phyloP scores from a whole-genome alignment of 2,888 invertebrate genomes.

The Myathropa florea region DNA sequence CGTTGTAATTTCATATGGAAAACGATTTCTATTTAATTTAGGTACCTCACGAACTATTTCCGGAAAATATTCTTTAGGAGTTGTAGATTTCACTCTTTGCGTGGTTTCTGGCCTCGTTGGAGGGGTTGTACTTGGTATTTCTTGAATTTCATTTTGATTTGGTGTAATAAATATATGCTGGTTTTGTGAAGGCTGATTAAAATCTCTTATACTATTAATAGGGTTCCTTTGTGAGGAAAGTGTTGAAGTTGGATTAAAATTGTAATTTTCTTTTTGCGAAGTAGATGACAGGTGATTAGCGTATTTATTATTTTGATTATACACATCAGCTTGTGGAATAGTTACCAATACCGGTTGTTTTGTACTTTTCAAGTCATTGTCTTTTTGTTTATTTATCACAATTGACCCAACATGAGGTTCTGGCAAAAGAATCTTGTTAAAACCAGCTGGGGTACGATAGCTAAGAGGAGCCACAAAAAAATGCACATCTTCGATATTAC shows the following conservation, averaged over 20 bases:
- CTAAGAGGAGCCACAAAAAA: constrained; percentile 93
- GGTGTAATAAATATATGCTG: constrained; percentile 74
- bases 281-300: constrained; percentile 34
- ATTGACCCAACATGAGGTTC: constrained; percentile 93
- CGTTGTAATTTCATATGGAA: constrained; percentile 73
- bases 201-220: constrained; percentile 24
- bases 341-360: constrained; percentile 7
- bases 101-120: constrained; percentile 37
- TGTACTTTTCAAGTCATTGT: constrained; percentile 31
- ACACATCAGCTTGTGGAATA: constrained; percentile 3
- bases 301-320: constrained; percentile 7
- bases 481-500: constrained; percentile 87
- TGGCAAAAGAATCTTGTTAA: constrained; percentile 92
- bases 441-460: constrained; percentile 91
- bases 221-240: constrained; percentile 26
- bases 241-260: constrained; percentile 30
- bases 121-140: constrained; percentile 56
- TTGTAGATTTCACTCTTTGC: constrained; percentile 65
- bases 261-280: constrained; percentile 15
- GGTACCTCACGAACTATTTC: constrained; percentile 56
- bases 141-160: constrained; percentile 65
- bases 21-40: constrained; percentile 62
- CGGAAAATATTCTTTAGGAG: constrained; percentile 73
- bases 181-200: constrained; percentile 24
- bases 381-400: constrained; percentile 84